These are phyloP conservation scores for Chiloscyllium punctatum DNA, from an alignment of 2,797 vertebrate genomes.

Conservation along the genomic window DNA sequence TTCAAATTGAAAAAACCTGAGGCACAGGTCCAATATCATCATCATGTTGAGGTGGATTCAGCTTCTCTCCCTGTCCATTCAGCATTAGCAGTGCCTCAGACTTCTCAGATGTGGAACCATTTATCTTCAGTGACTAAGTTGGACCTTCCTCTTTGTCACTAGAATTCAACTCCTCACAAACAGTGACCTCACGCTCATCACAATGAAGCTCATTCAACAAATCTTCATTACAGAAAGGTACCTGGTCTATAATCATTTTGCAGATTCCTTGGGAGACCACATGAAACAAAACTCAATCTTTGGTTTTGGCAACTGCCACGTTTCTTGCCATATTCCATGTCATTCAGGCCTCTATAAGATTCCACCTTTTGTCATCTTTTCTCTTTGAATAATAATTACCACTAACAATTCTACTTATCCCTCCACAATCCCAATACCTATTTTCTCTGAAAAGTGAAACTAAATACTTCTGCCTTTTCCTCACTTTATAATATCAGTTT, in stretches of 20 bases:
- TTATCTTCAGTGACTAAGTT: neutral
- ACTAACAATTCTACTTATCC: neutral
- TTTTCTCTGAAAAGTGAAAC: neutral
- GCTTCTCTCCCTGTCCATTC: neutral
- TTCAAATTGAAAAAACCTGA: slow-evolving; percentile 61
- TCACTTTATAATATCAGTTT: neutral
- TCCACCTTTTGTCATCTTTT: neutral
- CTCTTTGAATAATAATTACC: neutral
- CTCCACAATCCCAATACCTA: neutral
- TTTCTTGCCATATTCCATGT: too few species aligned
- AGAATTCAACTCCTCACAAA: neutral
- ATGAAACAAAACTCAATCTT: slow-evolving; percentile 53
- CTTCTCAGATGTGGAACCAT: neutral
- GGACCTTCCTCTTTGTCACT: neutral
- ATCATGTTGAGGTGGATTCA: slow-evolving; percentile 41
- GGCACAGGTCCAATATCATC: slow-evolving; percentile 60
- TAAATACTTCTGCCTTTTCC: neutral
- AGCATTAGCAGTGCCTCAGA: neutral
- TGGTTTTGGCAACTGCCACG: too few species aligned
- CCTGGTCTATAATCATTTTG: slow-evolving; percentile 74
- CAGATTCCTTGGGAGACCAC: slow-evolving; percentile 69
- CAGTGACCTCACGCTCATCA: slow-evolving; percentile 1
- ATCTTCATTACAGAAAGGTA: slow-evolving; percentile 74
- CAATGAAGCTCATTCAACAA: slow-evolving; percentile 63
- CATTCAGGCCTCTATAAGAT: too few species aligned